Evolutionary conservation across 2,797 vertebrate species (phyloP).

Genomic region (Miichthys miiuy): DNA sequence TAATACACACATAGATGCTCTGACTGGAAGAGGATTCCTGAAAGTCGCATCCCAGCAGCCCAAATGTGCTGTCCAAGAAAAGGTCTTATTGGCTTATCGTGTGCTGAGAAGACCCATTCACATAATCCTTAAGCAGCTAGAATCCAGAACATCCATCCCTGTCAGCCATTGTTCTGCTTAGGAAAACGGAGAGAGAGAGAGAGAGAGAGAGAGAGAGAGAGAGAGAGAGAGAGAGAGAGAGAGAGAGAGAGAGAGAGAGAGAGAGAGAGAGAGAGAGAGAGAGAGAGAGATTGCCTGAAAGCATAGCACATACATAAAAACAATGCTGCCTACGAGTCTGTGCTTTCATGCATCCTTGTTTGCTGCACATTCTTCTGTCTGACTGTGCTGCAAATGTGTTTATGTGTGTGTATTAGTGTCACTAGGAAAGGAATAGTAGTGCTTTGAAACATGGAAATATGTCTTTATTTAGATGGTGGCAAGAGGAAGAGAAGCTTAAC

Average conservation of each 20-base stretch:
- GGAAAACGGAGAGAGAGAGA: conserved; percentile 50
- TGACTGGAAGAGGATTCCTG: conserved; percentile 64
- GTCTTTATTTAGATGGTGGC: conserved; percentile 62
- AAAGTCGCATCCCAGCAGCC: conserved; percentile 64
- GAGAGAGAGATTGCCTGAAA: conserved; percentile 27
- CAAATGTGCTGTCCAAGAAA: conserved; percentile 70
- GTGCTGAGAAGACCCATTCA: conserved; percentile 75
- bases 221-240: conserved; percentile 24
- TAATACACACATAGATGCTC: conserved; percentile 52
- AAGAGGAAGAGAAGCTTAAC: conserved; percentile 50
- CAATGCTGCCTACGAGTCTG: conserved; percentile 30
- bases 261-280: background rate
- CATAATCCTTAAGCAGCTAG: conserved; percentile 77
- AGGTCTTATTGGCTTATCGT: conserved; percentile 76
- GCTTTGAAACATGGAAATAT: conserved; percentile 43
- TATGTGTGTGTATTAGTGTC: conserved; percentile 29
- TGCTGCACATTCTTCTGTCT: conserved; percentile 33
- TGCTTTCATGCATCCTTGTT: conserved; percentile 66
- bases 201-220: conserved; percentile 32
- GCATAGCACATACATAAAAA: conserved; percentile 43
- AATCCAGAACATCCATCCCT: conserved; percentile 78
- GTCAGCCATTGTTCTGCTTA: conserved; percentile 76
- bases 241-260: too few relatives aligned
- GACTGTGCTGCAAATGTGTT: conserved; percentile 39
- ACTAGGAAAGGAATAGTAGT: conserved; percentile 31